Conservation (phyloP, 2,888 invertebrate genomes). For the Pemphredon lugubris region DNA sequence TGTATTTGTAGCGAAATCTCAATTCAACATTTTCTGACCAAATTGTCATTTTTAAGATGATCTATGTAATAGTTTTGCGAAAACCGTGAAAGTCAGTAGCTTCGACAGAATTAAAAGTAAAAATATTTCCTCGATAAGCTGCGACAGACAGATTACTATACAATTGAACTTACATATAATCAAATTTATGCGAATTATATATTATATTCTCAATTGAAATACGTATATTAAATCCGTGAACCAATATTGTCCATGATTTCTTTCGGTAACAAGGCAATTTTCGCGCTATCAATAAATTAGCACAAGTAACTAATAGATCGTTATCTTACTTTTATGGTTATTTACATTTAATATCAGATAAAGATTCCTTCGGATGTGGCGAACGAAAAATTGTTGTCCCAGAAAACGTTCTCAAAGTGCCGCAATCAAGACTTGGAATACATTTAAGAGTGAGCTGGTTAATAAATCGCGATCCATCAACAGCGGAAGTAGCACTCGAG, state of each 20-base stretch:
- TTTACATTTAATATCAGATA: conserved; percentile 61
- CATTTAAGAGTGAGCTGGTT: conserved; percentile 35
- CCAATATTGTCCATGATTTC: conserved; percentile 23
- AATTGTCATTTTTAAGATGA: conserved; percentile 11
- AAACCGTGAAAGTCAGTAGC: conserved; percentile 18
- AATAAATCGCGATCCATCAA: conserved; percentile 26
- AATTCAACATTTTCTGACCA: conserved; percentile 1
- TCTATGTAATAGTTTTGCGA: conserved; percentile 7
- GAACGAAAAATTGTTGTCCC: conserved; percentile 43
- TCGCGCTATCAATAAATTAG: conserved; percentile 45
- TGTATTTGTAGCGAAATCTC: too few species aligned
- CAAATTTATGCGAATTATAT: conserved; percentile 1
- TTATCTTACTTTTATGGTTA: conserved; percentile 50
- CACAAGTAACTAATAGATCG: conserved; percentile 48
- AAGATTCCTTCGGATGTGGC: conserved; percentile 37
- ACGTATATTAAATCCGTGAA: conserved; percentile 10
- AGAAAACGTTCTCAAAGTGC: conserved; percentile 33
- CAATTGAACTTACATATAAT: conserved; percentile 10
- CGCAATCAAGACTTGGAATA: conserved; percentile 41
- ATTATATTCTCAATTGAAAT: conserved; percentile 19
- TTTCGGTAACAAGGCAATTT: conserved; percentile 31
- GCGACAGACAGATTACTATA: conserved; percentile 4
- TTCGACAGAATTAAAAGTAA: conserved; percentile 7
- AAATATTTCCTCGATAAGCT: conserved; percentile 14
- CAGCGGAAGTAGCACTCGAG: conserved; percentile 27